Base-by-base conservation (phyloP, 2,888 invertebrate genomes). In the Nemotelus nigrinus region DNA sequence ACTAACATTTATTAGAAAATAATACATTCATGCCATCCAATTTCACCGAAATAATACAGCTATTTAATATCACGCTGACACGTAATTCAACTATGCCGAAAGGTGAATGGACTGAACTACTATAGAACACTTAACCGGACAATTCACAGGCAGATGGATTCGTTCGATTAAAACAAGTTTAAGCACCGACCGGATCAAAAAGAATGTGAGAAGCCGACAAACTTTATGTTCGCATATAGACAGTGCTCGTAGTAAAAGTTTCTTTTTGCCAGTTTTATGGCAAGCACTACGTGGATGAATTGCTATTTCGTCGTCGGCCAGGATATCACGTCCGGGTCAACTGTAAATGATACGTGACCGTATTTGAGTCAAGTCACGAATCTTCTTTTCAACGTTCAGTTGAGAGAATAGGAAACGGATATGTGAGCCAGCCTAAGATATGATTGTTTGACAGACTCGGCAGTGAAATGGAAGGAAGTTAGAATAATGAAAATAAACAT, bases 241-340 rank as follows among this genome's bases (percentile, higher is more conserved):
- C 25, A 25, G 25, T 25, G 25, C 25, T 25, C 39, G 63, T 53
- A 53, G 63, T 41, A 43, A 70, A 53, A 70, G 43, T 55, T 70
- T 43, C 25, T 53, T 70, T 5, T 45, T 6, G 10, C 63, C 43
- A 43, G 3, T 43, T 63, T 63, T 63, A 63, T 63, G 5, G 25
- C 57, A 25, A 25, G 57, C 10, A 3, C 10, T 8, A 5, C 10
- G 57, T 8, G 57, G 10, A 4, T 4, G 57, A 25, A 57, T 57
- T 10, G 10, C 10, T 25, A 3, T 6, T 53, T 10, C 53, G 6
- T 6, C 10, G 53, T 7, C 6, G 8, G 43, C n/a, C 68, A 53
- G 53, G 70, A 71, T 57, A 71, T 55, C 70, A 71, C 55, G 70
- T 71, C 57, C 70, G 41, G 44, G 8, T 43, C 55, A 47, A 71